These are phyloP conservation scores for Charina bottae DNA, from an alignment of 2,113 vertebrate species.

Conservation along the genomic window DNA sequence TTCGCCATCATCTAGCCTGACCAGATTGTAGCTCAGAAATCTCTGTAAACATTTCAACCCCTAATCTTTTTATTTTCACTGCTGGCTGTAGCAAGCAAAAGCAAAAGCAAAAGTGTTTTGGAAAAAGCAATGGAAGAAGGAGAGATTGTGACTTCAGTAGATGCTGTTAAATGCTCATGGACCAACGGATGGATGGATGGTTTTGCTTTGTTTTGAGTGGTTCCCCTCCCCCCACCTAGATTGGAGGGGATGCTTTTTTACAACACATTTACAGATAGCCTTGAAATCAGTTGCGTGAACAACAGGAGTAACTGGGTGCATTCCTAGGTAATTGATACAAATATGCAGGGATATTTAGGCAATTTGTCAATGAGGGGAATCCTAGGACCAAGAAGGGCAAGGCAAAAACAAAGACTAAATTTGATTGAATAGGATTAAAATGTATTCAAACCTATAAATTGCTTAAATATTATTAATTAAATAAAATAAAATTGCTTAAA, in stretches of 20 bases:
- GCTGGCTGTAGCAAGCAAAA: constrained; percentile 42
- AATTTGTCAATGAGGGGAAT: too few species aligned
- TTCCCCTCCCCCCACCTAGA: not conserved
- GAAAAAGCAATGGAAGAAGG: not conserved
- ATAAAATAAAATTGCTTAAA: too few species aligned
- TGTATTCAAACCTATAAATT: too few species aligned
- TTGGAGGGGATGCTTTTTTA: not conserved
- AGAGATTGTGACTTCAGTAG: not conserved
- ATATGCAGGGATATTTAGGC: too few species aligned
- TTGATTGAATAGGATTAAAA: too few species aligned
- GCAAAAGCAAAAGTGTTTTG: constrained; percentile 43
- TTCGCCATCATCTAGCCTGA: constrained; percentile 28
- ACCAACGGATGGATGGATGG: too few species aligned
- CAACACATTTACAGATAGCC: not conserved
- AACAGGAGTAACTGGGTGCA: not conserved
- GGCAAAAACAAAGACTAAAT: too few species aligned
- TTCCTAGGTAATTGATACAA: not conserved
- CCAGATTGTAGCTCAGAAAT: constrained; percentile 55
- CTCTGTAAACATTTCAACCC: constrained; percentile 34
- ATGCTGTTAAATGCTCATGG: not conserved
- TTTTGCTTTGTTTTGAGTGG: not conserved
- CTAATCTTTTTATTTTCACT: constrained; percentile 28
- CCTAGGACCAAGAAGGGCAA: too few species aligned
- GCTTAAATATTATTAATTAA: too few species aligned
- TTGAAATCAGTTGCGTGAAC: not conserved